Conservation (phyloP, 1,140 invertebrate species). For the Chironomus striatipennis region DNA sequence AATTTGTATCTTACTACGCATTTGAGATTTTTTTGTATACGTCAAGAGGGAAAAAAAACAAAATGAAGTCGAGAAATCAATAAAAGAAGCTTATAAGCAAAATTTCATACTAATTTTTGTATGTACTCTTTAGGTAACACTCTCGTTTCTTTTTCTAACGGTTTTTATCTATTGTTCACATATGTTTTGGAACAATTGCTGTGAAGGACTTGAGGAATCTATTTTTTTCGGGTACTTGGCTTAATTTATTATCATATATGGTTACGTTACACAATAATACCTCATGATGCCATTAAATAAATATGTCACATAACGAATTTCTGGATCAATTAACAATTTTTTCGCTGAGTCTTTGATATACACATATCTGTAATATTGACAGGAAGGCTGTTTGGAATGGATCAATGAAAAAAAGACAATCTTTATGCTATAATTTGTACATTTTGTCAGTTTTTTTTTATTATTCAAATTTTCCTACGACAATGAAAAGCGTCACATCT, state of each 20-base stretch:
- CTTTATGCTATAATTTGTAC: slow-evolving; percentile 1
- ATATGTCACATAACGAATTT: not conserved
- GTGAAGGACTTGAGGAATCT: not conserved
- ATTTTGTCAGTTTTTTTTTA: slow-evolving; percentile 8
- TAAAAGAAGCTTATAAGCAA: slow-evolving; percentile 13
- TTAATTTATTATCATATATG: no score
- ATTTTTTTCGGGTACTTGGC: no score
- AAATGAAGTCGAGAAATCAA: slow-evolving; percentile 13
- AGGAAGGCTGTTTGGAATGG: no score
- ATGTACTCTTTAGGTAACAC: not conserved
- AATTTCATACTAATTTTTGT: slow-evolving; percentile 8
- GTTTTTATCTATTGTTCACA: slow-evolving; percentile 7
- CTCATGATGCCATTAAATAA: not conserved
- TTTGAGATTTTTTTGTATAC: slow-evolving; percentile 9
- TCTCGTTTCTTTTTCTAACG: not conserved
- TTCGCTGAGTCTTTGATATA: no score
- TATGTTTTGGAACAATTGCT: not conserved
- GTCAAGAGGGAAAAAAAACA: slow-evolving; percentile 10
- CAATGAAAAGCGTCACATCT: slow-evolving; percentile 12
- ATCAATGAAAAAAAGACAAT: not conserved
- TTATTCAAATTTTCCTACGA: slow-evolving; percentile 14
- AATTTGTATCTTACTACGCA: slow-evolving; percentile 3
- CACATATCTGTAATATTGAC: no score
- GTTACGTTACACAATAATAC: no score
- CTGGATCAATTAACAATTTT: not conserved